Evolutionary conservation across 2,888 invertebrate species (phyloP), one percentile per base, ranked within the genome.

Genomic region (Drosophila meridionalis): DNA sequence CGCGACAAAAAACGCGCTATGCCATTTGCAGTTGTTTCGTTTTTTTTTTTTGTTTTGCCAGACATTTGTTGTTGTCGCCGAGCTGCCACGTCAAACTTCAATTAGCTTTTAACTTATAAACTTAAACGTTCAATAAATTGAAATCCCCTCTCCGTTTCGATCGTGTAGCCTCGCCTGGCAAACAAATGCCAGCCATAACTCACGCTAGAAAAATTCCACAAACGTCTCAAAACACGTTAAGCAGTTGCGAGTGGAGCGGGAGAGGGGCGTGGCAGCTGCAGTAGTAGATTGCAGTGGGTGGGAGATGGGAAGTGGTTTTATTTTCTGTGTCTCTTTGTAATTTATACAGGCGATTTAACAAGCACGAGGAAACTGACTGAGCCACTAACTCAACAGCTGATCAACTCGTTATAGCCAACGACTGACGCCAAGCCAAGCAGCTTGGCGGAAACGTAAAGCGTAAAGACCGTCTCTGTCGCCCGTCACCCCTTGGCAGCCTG

Each of bases 61-160:
- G 53, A 47, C n/a, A 32, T 38, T 40, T 56, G 38, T 40, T 55
- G 38, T 38, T 38, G 26, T 50, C 42, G 36, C 28, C 38, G 20
- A 42, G 69, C 45, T 61, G 47, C 57, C 50, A 60, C 69, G 74
- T 77, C 79, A 71, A 84, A 89, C 85, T 89, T 84, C 76, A 89
- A 89, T 89, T 86, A 85, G 82, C 82, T 82, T 82, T 87, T 68
- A 78, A 73, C 78, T 89, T 87, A 82, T 88, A 78, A 83, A 88
- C 85, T 86, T 75, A 76, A 83, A 61, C 72, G 87, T 69, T 78
- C 76, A 86, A 78, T 89, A 89, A 87, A 87, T 86, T 80, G 79
- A 64, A 50, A 53, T 53, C 47, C 42, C 48, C 45, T 2, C 28
- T 8, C 28, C 36, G 30, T 6, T 1, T 20, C 11, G 14, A 8